Evolutionary conservation across 2,888 invertebrate genomes (phyloP).

Genomic region (Leucoma salicis): DNA sequence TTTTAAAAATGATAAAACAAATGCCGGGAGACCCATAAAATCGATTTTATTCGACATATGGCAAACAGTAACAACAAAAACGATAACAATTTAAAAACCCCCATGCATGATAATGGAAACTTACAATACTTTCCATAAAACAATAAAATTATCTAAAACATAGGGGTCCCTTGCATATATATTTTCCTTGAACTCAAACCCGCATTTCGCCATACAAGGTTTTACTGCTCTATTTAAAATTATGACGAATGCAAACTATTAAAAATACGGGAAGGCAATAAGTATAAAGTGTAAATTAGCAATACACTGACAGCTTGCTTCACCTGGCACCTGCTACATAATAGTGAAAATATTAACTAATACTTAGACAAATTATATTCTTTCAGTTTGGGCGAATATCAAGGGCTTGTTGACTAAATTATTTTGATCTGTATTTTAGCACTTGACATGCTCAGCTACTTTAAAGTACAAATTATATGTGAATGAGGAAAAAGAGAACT

Average conservation of each 20-base stretch:
- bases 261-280: not conserved
- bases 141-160: slow-evolving; percentile 51
- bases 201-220: slow-evolving; percentile 45
- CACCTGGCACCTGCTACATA: no score
- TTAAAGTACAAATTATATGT: no score
- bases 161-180: slow-evolving; percentile 51
- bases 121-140: slow-evolving; percentile 47
- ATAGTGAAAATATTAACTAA: no score
- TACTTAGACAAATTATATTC: no score
- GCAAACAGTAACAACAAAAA: slow-evolving; percentile 31
- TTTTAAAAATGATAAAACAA: slow-evolving; percentile 11
- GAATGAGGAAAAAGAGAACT: no score
- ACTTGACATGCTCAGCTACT: no score
- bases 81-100: slow-evolving; percentile 55
- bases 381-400: no score
- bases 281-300: not conserved
- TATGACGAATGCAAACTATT: slow-evolving; percentile 19
- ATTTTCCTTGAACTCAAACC: slow-evolving; percentile 32
- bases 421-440: no score
- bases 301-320: no score
- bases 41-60: slow-evolving; percentile 36
- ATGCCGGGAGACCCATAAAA: slow-evolving; percentile 18
- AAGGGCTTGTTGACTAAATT: no score
- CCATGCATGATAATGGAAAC: slow-evolving; percentile 42
- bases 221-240: slow-evolving; percentile 28